Base-by-base conservation (phyloP, 2,113 vertebrate genomes). In the Perca schrenkii region DNA sequence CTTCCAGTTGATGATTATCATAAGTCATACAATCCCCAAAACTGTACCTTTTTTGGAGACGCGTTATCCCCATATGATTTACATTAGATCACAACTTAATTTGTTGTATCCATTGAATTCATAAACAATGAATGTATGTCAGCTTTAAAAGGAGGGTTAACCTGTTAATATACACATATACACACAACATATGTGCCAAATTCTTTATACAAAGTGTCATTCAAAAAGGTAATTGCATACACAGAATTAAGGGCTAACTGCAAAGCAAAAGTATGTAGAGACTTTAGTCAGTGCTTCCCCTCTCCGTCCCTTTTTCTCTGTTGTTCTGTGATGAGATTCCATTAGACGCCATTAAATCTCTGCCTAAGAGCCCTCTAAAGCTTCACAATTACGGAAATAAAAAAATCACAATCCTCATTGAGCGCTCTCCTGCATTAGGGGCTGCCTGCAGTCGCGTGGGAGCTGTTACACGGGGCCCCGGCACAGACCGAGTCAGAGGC, bases 301-400 rank as follows among this genome's bases (percentile, higher is more conserved):
- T 79, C 87, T 89, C 62, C 58, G 74, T 91, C 74, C 66, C 65
- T 84, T 86, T 83, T 22, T 58, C 86, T 88, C 86, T 86, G 85
- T 91, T 86, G 85, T 88, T 82, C 88, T 80, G 79, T 85, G 90
- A 94, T 91, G 90, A 94, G 94, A 92, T 94, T 93, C 94, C 93
- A 95, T 95, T 95, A 94, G 92, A 89, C 76, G 53, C 92, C 94
- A 95, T 95, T 95, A 94, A 90, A 93, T 93, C 84, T 92, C 86
- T 67, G 89, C 89, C 90, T 85, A 80, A 94, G 90, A 94, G 94
- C 93, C 78, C 93, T 93, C 89, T 89, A 90, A 88, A 88, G 91
- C 91, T 81, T 80, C 88, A 94, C 91, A 94, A 93, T 94, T 94
- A 94, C 89, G 84, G 67, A 83, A 89, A 88, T 80, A 85, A 86